Base-by-base conservation (phyloP, 2,888 invertebrate genomes). In the Netelia inedita region DNA sequence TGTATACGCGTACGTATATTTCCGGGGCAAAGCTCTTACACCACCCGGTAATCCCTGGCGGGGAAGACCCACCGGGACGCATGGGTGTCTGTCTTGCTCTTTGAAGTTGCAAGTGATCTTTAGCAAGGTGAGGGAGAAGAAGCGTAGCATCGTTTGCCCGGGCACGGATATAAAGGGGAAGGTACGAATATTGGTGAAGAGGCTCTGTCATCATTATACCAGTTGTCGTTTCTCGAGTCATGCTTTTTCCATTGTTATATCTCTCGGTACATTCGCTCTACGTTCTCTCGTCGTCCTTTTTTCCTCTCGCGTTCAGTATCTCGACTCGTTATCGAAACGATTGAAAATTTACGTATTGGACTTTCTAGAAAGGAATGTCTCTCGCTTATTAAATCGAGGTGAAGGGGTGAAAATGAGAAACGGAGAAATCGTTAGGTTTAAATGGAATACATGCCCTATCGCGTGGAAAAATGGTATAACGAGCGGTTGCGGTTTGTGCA, bases 61-160 rank as follows among this genome's bases (percentile, higher is more conserved):
- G 28, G 88, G 92, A 92, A 93, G 92, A 90, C 92, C 90, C 88
- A 91, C 82, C 81, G 85, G 59, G 87, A 79, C 85, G n/a, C 88
- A 72, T 28, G 19, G 63, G 68, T 86, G 87, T 87, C 90, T 88
- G 87, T 87, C 87, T 88, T 88, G 85, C 87, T 89, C 88, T 88
- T 88, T 87, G 85, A 87, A 87, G 85, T 88, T 88, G 80, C 65
- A 68, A 71, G 68, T 53, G 80, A 84, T 84, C 55, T 80, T 53
- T 35, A 43, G 35, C 55, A n/a, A 16, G 10, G 35, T 9, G 16
- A 53, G 41, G 46, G 53, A 76, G 43, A 16, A 74, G 63, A 78
- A 14, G 35, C 16, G 50, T 55, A 16, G 19, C 14, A 28, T 19
- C 55, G 43, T 75, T 65, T 9, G 16, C 35, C 35, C 43, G 19